Evolutionary conservation across 1,140 invertebrate species (phyloP).

Genomic region (Heliothis subflexa): DNA sequence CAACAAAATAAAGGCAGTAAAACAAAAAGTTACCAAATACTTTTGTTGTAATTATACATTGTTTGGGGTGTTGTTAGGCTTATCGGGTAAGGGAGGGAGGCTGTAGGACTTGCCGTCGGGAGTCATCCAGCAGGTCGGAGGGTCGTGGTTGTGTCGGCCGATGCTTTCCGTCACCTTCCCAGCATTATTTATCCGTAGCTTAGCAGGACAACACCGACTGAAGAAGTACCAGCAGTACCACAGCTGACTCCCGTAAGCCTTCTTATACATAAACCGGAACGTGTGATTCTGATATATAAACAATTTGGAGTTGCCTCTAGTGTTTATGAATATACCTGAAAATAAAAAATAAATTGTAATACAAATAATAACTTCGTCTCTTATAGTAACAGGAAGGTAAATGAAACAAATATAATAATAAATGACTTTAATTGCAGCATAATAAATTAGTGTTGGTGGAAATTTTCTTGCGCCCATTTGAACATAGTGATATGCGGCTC

Average conservation of each 20-base stretch:
- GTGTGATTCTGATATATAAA: constrained; percentile 84
- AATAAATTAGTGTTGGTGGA: no score
- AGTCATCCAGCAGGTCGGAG: constrained; percentile 82
- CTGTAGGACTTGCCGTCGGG: constrained; percentile 81
- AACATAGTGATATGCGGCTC: no score
- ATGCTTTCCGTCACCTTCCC: constrained; percentile 81
- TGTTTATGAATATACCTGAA: constrained; percentile 84
- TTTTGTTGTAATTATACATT: constrained; percentile 56
- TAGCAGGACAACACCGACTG: constrained; percentile 80
- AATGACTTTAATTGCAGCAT: no score
- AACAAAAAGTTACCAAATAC: constrained; percentile 63
- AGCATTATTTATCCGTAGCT: constrained; percentile 78
- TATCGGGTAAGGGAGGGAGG: constrained; percentile 72
- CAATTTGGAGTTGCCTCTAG: constrained; percentile 82
- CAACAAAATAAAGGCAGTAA: constrained; percentile 61
- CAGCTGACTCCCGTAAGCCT: constrained; percentile 81
- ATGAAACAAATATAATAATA: no score
- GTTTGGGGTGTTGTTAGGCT: constrained; percentile 53
- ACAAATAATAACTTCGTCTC: no score
- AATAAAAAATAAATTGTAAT: constrained; percentile 47
- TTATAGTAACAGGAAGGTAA: no score
- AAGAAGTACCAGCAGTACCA: constrained; percentile 85
- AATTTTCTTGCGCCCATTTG: no score
- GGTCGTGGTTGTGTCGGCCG: constrained; percentile 80
- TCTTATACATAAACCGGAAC: constrained; percentile 84